Percentiles rank a stretch among this genome's conserved stretches.
Conservation (phyloP, 2,888 invertebrate species). For the Cryptus viduatorius region DNA sequence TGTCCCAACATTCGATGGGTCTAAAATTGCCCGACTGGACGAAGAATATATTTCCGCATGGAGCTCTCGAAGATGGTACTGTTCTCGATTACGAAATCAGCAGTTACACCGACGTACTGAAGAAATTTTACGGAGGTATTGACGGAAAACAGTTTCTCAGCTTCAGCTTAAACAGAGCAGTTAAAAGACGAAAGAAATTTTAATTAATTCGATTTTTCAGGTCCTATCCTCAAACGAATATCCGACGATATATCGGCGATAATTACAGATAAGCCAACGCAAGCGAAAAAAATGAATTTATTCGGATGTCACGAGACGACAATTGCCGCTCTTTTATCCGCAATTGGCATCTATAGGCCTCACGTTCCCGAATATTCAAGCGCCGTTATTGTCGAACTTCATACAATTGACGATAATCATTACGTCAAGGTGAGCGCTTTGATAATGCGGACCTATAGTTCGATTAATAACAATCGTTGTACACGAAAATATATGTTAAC, state of each 20-base stretch:
- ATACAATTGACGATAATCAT: slow-evolving; percentile 78
- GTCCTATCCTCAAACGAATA: slow-evolving; percentile 66
- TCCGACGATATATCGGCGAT: slow-evolving; percentile 54
- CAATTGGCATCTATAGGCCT: slow-evolving; percentile 86
- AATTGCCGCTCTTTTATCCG: slow-evolving; percentile 85
- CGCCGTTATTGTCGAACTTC: slow-evolving; percentile 86
- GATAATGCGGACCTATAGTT: not conserved
- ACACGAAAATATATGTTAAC: slow-evolving; percentile 45
- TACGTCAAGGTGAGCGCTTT: slow-evolving; percentile 84
- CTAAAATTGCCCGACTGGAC: slow-evolving; percentile 87
- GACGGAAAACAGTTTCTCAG: not conserved
- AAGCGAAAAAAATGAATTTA: slow-evolving; percentile 73
- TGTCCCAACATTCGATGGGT: slow-evolving; percentile 86
- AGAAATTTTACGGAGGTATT: slow-evolving; percentile 87
- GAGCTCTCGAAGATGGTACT: slow-evolving; percentile 86
- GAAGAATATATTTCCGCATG: slow-evolving; percentile 85
- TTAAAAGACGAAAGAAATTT: not conserved
- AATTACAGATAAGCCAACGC: slow-evolving; percentile 19
- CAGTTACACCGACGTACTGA: slow-evolving; percentile 86
- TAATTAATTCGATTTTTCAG: slow-evolving; percentile 45
- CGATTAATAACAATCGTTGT: not conserved
- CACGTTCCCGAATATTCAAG: slow-evolving; percentile 87
- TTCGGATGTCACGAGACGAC: slow-evolving; percentile 80
- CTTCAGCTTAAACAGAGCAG: not conserved
- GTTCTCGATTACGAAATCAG: slow-evolving; percentile 87